Evolutionary conservation across 1,140 invertebrate genomes (phyloP).

Genomic region (Scaptomyza hsui): DNA sequence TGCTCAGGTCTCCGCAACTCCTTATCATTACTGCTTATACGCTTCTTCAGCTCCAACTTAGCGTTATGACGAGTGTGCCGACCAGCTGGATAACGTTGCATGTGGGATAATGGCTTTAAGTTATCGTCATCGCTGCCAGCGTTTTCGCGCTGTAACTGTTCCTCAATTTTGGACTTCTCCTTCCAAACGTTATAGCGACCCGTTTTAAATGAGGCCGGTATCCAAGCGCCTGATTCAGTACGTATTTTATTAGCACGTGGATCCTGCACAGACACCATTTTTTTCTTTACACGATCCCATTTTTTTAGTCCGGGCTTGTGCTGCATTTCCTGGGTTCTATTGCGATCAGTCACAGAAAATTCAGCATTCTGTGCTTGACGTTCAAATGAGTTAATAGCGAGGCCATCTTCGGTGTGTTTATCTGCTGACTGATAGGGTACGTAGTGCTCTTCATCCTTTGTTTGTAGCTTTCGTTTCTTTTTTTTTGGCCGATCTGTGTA

Average conservation of each 20-base stretch:
- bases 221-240: constrained; percentile 97
- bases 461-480: constrained; percentile 86
- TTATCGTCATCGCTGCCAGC: constrained; percentile 86
- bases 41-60: constrained; percentile 85
- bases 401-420: constrained; percentile 95
- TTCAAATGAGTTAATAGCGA: constrained; percentile 91
- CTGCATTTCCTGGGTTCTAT: constrained; percentile 86
- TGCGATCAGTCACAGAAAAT: constrained; percentile 92
- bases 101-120: constrained; percentile 70
- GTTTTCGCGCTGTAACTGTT: constrained; percentile 85
- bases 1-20: constrained; percentile 89
- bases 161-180: constrained; percentile 90
- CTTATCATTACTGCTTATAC: constrained; percentile 75
- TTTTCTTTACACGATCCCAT: constrained; percentile 97
- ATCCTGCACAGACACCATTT: constrained; percentile 91
- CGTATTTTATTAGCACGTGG: constrained; percentile 91
- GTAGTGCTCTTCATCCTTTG: constrained; percentile 91
- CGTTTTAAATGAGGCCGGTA: constrained; percentile 96
- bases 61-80: constrained; percentile 87
- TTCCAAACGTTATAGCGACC: constrained; percentile 95
- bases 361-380: constrained; percentile 89
- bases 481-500: constrained; percentile 85
- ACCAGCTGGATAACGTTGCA: constrained; percentile 84
- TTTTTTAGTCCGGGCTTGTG: constrained; percentile 87
- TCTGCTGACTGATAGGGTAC: constrained; percentile 94